A percentile compares a stretch with the other conserved stretches of the same genome.
phyloP scores from a whole-genome alignment of 2,888 invertebrate species.

The Leptura quadrifasciata region DNA sequence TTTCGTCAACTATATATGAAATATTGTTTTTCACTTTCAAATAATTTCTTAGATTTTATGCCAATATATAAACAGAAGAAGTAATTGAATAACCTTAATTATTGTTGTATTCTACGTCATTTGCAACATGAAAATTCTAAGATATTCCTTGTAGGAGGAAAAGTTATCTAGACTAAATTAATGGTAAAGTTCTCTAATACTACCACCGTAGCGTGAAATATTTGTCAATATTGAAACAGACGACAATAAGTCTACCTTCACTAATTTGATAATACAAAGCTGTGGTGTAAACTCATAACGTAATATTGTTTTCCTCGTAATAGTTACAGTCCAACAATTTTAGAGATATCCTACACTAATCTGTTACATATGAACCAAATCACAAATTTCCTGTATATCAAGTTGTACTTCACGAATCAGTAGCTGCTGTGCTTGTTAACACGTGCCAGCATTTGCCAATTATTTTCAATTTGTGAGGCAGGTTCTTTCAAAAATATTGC shows the following conservation, averaged over 20 bases:
- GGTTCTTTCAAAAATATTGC: background rate
- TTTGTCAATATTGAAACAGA: background rate
- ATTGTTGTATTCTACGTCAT: too few species aligned
- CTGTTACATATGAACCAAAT: slow-evolving; percentile 22
- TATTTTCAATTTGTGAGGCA: background rate
- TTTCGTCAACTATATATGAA: too few species aligned
- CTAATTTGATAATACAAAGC: slow-evolving; percentile 7
- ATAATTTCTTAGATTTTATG: too few species aligned
- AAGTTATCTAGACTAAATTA: too few species aligned
- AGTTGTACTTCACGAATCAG: background rate
- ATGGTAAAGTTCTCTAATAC: too few species aligned
- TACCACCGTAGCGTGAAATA: too few species aligned
- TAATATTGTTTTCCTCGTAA: background rate
- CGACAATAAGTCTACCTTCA: background rate
- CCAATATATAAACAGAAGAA: too few species aligned
- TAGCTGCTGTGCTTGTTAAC: background rate
- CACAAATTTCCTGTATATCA: slow-evolving; percentile 7
- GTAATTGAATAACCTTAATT: too few species aligned
- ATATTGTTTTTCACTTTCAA: too few species aligned
- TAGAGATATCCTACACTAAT: slow-evolving; percentile 8
- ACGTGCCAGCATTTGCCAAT: background rate
- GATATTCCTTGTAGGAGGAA: too few species aligned
- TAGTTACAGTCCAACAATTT: slow-evolving; percentile 4
- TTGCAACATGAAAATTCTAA: too few species aligned
- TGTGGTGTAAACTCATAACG: background rate